These are phyloP conservation scores for Eupithecia subfuscata DNA, from an alignment of 2,888 invertebrate species.

Conservation along the genomic window DNA sequence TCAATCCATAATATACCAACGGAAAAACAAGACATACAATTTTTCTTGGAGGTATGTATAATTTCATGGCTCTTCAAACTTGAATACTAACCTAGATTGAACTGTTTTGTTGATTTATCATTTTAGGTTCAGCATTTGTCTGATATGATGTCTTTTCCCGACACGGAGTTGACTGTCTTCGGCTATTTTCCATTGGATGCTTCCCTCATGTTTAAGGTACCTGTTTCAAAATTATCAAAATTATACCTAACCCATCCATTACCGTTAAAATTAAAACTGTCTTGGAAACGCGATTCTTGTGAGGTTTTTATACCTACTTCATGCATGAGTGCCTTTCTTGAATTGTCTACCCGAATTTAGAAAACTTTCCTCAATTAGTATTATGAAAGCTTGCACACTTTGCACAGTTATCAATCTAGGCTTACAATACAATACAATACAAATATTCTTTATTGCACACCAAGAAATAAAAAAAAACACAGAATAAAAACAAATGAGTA, in stretches of 20 bases:
- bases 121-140: conserved; percentile 73
- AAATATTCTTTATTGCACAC: no score
- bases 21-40: conserved; percentile 60
- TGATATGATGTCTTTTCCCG: conserved; percentile 61
- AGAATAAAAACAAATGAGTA: no score
- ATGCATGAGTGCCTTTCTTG: background rate
- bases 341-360: no score
- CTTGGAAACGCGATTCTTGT: background rate
- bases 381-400: no score
- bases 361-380: no score
- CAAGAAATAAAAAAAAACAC: no score
- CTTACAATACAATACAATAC: no score
- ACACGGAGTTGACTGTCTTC: conserved; percentile 62
- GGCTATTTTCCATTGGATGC: conserved; percentile 69
- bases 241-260: no score
- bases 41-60: conserved; percentile 61
- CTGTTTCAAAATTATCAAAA: background rate
- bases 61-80: background rate
- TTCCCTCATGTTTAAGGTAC: conserved; percentile 65
- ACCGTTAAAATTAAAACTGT: background rate
- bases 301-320: background rate
- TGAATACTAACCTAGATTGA: no score
- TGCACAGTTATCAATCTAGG: no score
- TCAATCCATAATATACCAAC: conserved; percentile 64
- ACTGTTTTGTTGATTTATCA: background rate